Evolutionary conservation across 2,797 vertebrate genomes (phyloP), one percentile per base, ranked within the genome.

Genomic region (Tragelaphus eurycerus): DNA sequence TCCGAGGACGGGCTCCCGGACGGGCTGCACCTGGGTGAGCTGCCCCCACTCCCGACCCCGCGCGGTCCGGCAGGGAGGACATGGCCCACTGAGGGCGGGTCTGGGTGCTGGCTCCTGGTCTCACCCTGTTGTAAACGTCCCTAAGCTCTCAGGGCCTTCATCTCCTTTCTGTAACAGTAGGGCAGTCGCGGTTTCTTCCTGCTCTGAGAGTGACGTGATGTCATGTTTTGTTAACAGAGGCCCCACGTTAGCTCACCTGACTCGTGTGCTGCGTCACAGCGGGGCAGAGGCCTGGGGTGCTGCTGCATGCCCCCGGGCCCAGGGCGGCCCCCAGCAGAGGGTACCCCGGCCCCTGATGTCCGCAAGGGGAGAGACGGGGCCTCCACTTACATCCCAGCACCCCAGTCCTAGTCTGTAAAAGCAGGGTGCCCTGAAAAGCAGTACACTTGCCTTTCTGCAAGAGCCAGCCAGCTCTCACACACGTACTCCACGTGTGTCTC

Each of bases 11-110:
- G 99, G 0, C 98, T 99, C 6, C 74, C 98, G 0, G 98, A 95
- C 98, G 99, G 98, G 19, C 98, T 99, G 52, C 90, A 98, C 85
- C 84, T 99, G 99, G 99, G 99, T 99, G 98, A 98, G 98, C 64
- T 27, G 29, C 6, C 0, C 0, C 17, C 10, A 2, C 62, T n/a
- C 62, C 34, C 10, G 7, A 0, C 48, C 29, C 48, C 5, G 1
- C 48, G 29, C 0, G 6, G 10, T 43, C 57, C n/a, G 9, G 64
- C n/a, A 67, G n/a, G 3, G 17, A 34, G 34, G 3, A 2, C 23
- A 0, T 2, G 0, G 34, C n/a, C 64, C 64, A 1, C 64, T 3
- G 67, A 71, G 67, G 50, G 16, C 1, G 38, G 7, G 9, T 38
- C 8, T 2, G 54, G 17, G 31, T 38, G 9, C 34, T 14, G 54